Base-by-base conservation (phyloP, 2,888 invertebrate species). In the Chironomus riparius region DNA sequence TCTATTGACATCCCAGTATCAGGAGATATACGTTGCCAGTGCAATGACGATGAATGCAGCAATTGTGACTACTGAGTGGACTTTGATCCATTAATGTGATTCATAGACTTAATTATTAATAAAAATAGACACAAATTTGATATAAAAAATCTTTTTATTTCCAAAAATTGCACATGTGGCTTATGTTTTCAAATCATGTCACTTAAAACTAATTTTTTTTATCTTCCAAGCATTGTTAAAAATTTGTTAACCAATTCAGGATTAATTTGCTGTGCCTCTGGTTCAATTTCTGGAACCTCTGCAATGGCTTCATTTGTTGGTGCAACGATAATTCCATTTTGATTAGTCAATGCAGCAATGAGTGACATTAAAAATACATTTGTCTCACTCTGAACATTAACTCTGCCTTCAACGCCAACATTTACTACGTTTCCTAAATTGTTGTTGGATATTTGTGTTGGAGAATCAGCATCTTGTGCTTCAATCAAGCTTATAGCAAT, bases 381-480 rank as follows among this genome's bases (percentile, higher is more conserved):
- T 18, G 15, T 56, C 18, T 56, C 56, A 56, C 4, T 15, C 7
- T 56, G 56, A 15, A 56, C 56, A 7, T 56, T 48, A 4, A 70
- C 3, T n/a, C 7, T 70, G 70, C 70, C 69, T 10, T 69, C 47
- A 4, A 69, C 48, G 22, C 50, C 70, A 56, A 70, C 21, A n/a
- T 21, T 70, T 3, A 70, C 50, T 7, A 70, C 48, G 24, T 70
- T 50, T n/a, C 70, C 70, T 18, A 70, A 21, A 50, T 48, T 70
- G n/a, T 70, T 70, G 50, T 56, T n/a, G 7, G 38, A n/a, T 6
- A 70, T 13, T 24, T 22, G 13, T n/a, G 15, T 13, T 13, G 24
- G 22, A 6, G 21, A 15, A 47, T 15, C 21, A 48, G 10, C 15
- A 13, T 3, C 56, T 10, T 38, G 38, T 56, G 56, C n/a, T 2